Evolutionary conservation across 2,888 invertebrate genomes (phyloP), one percentile per base, ranked within the genome.

Genomic region (Biston stratarius): DNA sequence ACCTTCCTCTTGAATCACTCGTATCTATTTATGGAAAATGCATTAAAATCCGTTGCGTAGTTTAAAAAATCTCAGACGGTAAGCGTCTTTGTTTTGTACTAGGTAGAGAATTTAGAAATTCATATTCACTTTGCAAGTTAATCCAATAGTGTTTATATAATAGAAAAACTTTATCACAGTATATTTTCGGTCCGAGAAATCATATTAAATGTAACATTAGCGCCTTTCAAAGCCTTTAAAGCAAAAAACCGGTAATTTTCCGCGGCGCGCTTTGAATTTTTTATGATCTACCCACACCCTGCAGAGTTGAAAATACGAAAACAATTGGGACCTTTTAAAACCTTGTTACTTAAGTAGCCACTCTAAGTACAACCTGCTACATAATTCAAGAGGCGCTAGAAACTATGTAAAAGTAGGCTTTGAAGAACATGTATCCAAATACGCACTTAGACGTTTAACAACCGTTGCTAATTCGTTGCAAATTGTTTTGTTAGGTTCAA

Each of bases 401-500:
- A 14, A 38, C 14, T 15, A n/a, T 6, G 24, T 24, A 24, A 3
- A 38, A 52, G 52, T 52, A 38, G 36, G 15, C 14, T 24, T 24
- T 24, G 3, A 40, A 56, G 62, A 63, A 63, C 57, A 51, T 64
- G 24, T 51, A n/a, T 55, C 55, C 34, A 44, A 58, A 61, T 52
- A 71, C 14, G 58, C 57, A 66, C 55, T 62, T 64, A 42, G 49
- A 6, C 47, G 59, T 67, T 70, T 57, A 69, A 61, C 65, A 51
- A 69, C 66, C 69, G 71, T 72, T 70, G 64, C 59, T 69, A 72
- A 72, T 67, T 55, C 65, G 56, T 69, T 70, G 70, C 73, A 69
- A 74, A 69, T 70, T 68, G 49, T 49, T 57, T 66, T 66, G 75
- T 67, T 72, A 71, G 74, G 75, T 74, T 1, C n/a, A 77, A 77